Evolutionary conservation across 2,113 vertebrate species (phyloP), one percentile per base, ranked within the genome.

Genomic region (Heloderma charlesbogerti): DNA sequence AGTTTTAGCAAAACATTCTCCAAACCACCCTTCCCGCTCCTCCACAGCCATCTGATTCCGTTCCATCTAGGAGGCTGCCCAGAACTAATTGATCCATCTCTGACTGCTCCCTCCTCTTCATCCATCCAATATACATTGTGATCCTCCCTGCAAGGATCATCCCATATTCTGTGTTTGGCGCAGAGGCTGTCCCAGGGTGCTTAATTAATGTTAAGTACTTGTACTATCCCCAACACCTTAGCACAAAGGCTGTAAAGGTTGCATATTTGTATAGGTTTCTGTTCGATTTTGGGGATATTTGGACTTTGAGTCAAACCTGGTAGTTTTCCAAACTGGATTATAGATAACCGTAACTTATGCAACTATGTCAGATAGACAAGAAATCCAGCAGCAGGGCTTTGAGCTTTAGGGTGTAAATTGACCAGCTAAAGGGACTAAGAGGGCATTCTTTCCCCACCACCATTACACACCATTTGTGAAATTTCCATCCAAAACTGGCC

Each of bases 321-420:
- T 85, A 85, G 5, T 8, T 92, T 95, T 81, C 88, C 92, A 89
- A 81, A 43, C 22, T 91, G 87, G 95, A 93, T 91, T 94, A 89
- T 13, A 92, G 91, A 89, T 90, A 96, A 92, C 95, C 97, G 95
- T 92, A 96, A 94, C 60, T 91, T 74, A 29, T 77, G 84, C 80
- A 94, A 87, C 79, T 95, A 84, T 89, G 92, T 18, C 89, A 94
- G 74, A 60, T 57, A 57, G 37, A 90, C n/a, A 29, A 91, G 79
- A 88, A 69, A 0, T 0, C 0, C 25, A 90, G 83, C 51, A 86
- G 91, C 90, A 87, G 90, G 93, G 87, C 71, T 6, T 92, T 85
- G n/a, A 86, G 25, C 84, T 94, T 91, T 15, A 88, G 66, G 40
- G 75, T 85, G 69, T 94, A 95, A 91, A 91, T 54, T 88, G 51